These are phyloP conservation scores for Corbicula japonica DNA, from an alignment of 2,888 invertebrate genomes.

Conservation along the genomic window DNA sequence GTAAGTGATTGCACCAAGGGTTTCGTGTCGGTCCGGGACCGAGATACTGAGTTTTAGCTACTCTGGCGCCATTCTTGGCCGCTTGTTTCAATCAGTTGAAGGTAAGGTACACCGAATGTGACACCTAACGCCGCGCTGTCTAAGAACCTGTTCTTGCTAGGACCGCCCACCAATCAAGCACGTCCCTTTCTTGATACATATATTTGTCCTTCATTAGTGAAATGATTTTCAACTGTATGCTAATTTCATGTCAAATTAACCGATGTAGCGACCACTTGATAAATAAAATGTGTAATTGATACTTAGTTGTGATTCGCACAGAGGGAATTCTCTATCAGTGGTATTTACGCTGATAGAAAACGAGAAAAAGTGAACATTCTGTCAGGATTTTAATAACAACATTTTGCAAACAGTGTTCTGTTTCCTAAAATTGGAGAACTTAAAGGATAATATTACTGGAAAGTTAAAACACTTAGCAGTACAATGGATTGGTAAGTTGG, in stretches of 20 bases:
- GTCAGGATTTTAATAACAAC: no score
- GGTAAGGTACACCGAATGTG: slow-evolving; percentile 33
- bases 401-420: no score
- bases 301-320: slow-evolving; percentile 10
- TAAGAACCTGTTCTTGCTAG: slow-evolving; percentile 35
- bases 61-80: slow-evolving; percentile 45
- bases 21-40: slow-evolving; percentile 7
- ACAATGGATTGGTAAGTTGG: no score
- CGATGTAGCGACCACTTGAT: slow-evolving; percentile 26
- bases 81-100: slow-evolving; percentile 50
- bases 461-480: no score
- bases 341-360: background rate
- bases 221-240: slow-evolving; percentile 24
- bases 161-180: slow-evolving; percentile 41
- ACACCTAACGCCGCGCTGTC: slow-evolving; percentile 49
- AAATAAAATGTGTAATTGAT: slow-evolving; percentile 26
- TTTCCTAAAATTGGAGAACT: no score
- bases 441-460: no score
- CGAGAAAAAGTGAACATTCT: background rate
- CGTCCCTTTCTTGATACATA: slow-evolving; percentile 35
- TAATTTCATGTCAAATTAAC: slow-evolving; percentile 43
- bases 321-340: background rate
- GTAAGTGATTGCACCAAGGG: slow-evolving; percentile 2
- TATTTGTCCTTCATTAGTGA: slow-evolving; percentile 36
- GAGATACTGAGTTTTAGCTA: slow-evolving; percentile 23